Evolutionary conservation across 2,888 invertebrate genomes (phyloP), one percentile per base, ranked within the genome.

Genomic region (Agrotis puta): DNA sequence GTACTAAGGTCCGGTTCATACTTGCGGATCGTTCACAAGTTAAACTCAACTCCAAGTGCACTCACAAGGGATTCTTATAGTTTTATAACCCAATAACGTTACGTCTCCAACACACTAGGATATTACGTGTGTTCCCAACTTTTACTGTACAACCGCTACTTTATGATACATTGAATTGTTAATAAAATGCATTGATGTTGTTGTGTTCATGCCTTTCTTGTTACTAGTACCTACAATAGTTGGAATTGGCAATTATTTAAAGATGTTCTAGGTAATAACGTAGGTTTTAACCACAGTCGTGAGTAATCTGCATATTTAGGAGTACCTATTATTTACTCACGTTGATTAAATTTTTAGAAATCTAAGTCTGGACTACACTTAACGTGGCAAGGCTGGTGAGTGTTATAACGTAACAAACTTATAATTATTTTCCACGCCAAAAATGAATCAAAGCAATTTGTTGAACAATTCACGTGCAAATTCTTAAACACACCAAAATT

Each of bases 1-100:
- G 45, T 65, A 68, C 58, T 65, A 54, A 70, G 56, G 67, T 65
- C 64, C 64, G 67, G 58, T 74, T 56, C 73, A 78, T 83, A 82
- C 75, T 81, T 76, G 77, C 68, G 65, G 87, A 87, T 88, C 85
- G 87, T 89, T 90, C 85, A 76, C 83, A 90, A 92, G 88, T 92
- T 90, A 88, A 88, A 87, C 86, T 75, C 79, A 92, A 92, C 88
- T 89, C 79, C 77, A 87, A 92, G 89, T 88, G 88, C 89, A 91
- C 89, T 70, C 79, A 80, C 77, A 83, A 72, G 79, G 85, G 85
- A 86, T 88, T 88, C 88, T 92, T 88, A 89, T 90, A 92, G 90
- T 93, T 94, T 93, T 92, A 92, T 92, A 92, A 92, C 89, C 90
- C 89, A 93, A 94, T 94, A 93, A 91, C 87, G 83, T 88, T 85